These are phyloP conservation scores for Phalangium opilio DNA, from an alignment of 2,888 invertebrate genomes.

Conservation along the genomic window DNA sequence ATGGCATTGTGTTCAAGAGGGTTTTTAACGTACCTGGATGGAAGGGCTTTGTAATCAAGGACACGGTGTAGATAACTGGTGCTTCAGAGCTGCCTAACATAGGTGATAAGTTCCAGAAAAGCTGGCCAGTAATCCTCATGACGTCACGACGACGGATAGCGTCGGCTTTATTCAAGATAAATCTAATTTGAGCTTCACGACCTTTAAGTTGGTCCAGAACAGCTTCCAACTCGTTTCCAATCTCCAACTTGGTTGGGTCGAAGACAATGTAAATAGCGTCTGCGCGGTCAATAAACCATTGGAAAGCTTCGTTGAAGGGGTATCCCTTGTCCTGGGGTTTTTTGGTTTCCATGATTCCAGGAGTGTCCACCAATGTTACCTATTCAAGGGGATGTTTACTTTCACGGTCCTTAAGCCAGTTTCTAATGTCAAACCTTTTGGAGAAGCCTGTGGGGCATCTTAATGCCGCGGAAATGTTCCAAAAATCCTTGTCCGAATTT, in stretches of 20 bases:
- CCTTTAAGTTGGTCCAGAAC: constrained; percentile 88
- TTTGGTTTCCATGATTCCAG: constrained; percentile 73
- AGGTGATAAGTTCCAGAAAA: constrained; percentile 95
- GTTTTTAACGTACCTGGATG: no score
- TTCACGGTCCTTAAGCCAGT: no score
- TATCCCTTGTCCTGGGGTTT: constrained; percentile 84
- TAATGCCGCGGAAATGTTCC: constrained; percentile 61
- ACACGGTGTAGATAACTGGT: constrained; percentile 70
- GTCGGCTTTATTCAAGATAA: constrained; percentile 87
- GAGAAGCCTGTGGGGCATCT: constrained; percentile 62
- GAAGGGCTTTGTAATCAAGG: constrained; percentile 24
- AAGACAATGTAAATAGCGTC: constrained; percentile 89
- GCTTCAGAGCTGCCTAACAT: constrained; percentile 82
- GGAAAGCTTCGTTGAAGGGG: constrained; percentile 88
- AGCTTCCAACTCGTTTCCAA: constrained; percentile 85
- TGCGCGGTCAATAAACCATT: constrained; percentile 88
- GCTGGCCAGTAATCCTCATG: constrained; percentile 47
- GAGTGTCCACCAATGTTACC: constrained; percentile 92
- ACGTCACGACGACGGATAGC: constrained; percentile 79
- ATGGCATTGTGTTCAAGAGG: no score
- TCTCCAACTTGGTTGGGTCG: constrained; percentile 87
- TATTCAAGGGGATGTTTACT: constrained; percentile 36
- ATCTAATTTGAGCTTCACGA: constrained; percentile 78
- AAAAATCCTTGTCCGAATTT: constrained; percentile 88
- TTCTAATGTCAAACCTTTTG: constrained; percentile 74